These are phyloP conservation scores for Epistrophella euchroma DNA, from an alignment of 2,888 invertebrate genomes.

Conservation along the genomic window DNA sequence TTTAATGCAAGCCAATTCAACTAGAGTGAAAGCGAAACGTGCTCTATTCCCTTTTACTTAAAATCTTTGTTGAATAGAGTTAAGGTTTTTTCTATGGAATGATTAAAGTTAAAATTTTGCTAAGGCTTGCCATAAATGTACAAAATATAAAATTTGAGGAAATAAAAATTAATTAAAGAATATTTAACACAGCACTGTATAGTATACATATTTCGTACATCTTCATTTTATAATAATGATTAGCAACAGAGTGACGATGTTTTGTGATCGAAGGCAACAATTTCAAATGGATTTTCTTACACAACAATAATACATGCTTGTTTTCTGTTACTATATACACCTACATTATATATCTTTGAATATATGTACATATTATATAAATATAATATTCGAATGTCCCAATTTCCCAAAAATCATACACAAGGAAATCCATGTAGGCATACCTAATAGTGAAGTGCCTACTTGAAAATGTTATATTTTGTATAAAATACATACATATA, in stretches of 20 bases:
- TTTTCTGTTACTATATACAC: not conserved
- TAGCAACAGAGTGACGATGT: constrained; percentile 21
- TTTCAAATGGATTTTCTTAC: constrained; percentile 43
- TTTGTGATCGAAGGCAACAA: constrained; percentile 46
- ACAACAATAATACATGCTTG: constrained; percentile 22
- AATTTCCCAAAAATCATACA: constrained; percentile 22
- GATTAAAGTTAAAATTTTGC: too few species aligned
- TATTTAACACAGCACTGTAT: not conserved
- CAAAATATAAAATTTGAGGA: too few species aligned
- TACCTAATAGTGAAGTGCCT: not conserved
- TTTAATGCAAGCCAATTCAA: too few species aligned
- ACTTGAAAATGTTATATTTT: constrained; percentile 6
- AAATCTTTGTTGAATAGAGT: too few species aligned
- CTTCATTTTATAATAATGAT: constrained; percentile 53
- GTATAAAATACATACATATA: not conserved
- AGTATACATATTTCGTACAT: not conserved
- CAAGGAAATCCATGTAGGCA: not conserved
- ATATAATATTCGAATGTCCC: constrained; percentile 7
- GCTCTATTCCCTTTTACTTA: too few species aligned
- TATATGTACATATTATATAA: not conserved
- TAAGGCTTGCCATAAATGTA: too few species aligned
- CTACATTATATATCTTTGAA: not conserved
- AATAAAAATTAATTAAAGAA: too few species aligned
- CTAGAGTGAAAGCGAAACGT: too few species aligned
- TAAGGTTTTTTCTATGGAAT: too few species aligned